Conservation (phyloP, 1,140 invertebrate genomes). For the Amyelois transitella region DNA sequence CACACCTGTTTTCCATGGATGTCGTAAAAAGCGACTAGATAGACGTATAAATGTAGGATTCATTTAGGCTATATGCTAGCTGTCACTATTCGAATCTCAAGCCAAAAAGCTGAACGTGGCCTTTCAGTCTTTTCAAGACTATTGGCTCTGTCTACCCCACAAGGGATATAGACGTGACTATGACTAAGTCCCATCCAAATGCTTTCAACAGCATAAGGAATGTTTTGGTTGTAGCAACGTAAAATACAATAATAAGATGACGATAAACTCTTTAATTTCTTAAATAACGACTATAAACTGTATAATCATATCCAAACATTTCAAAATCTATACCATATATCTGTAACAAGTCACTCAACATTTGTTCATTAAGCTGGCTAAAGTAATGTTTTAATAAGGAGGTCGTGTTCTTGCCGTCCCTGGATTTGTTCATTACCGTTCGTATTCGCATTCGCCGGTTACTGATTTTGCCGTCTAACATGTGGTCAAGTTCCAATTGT, state of each 20-base stretch:
- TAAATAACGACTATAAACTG: constrained; percentile 75
- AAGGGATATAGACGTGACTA: too few relatives aligned
- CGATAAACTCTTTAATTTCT: constrained; percentile 43
- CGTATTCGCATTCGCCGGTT: constrained; percentile 69
- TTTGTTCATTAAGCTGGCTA: constrained; percentile 75
- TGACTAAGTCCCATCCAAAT: too few relatives aligned
- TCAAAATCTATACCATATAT: constrained; percentile 85
- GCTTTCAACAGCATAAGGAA: too few relatives aligned
- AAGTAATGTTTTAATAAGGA: constrained; percentile 77
- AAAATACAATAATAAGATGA: background rate
- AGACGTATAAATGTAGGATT: background rate
- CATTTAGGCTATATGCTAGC: too few relatives aligned
- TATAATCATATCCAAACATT: constrained; percentile 78
- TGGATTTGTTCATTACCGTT: constrained; percentile 74
- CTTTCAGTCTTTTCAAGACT: too few relatives aligned
- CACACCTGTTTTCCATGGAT: background rate
- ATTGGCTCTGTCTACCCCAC: too few relatives aligned
- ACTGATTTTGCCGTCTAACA: constrained; percentile 72
- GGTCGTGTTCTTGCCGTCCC: constrained; percentile 72
- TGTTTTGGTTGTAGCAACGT: background rate
- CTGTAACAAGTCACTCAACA: constrained; percentile 78
- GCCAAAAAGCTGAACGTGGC: too few relatives aligned
- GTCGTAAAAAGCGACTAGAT: background rate
- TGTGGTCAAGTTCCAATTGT: constrained; percentile 74
- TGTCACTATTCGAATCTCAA: too few relatives aligned